Conservation (phyloP, 2,888 invertebrate species). For the Andrena fulva region DNA sequence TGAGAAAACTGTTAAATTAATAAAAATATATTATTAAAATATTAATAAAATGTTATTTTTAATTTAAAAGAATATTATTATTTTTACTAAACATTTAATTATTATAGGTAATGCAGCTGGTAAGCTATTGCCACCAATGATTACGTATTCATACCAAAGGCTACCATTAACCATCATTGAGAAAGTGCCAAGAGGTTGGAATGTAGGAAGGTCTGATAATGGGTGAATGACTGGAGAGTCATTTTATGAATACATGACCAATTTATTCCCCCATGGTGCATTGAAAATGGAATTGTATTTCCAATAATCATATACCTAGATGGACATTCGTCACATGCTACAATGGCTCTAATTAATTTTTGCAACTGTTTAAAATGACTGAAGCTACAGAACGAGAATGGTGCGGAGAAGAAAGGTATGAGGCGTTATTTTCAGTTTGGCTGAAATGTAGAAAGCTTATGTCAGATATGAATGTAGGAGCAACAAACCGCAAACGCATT, state of each 20-base stretch:
- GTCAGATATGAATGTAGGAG: too few species aligned
- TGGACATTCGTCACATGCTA: neutral
- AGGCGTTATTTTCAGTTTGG: neutral
- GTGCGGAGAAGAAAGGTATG: neutral
- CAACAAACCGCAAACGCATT: too few species aligned
- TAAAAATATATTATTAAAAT: too few species aligned
- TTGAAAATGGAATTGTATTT: too few species aligned
- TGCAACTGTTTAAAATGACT: neutral
- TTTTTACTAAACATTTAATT: neutral
- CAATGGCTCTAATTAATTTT: neutral
- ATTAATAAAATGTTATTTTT: slow-evolving; percentile 5
- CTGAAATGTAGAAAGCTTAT: neutral
- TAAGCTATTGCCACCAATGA: neutral
- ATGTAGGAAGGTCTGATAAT: too few species aligned
- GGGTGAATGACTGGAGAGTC: too few species aligned
- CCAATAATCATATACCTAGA: too few species aligned
- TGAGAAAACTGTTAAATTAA: too few species aligned
- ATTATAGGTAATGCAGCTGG: neutral
- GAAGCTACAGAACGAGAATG: neutral
- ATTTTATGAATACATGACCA: too few species aligned
- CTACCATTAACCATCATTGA: neutral
- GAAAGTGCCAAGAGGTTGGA: neutral
- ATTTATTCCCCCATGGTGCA: too few species aligned
- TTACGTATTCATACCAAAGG: slow-evolving; percentile 1
- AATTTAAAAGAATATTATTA: neutral